These are phyloP conservation scores for Coboldia fuscipes DNA, from an alignment of 1,140 invertebrate genomes.

Conservation along the genomic window DNA sequence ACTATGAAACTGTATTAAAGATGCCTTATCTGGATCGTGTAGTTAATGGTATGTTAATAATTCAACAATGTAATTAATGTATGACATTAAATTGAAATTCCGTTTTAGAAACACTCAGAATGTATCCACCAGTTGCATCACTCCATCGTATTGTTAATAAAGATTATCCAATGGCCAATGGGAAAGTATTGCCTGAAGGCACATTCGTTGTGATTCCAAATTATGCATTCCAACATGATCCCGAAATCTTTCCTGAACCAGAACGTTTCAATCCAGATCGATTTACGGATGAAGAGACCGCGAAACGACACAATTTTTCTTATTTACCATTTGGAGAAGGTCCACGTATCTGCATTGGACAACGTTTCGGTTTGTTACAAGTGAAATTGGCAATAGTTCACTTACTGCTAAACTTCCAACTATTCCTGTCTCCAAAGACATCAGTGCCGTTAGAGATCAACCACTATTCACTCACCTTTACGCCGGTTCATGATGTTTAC, in stretches of 20 bases:
- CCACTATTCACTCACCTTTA: not conserved
- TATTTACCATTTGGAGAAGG: constrained; percentile 45
- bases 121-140: constrained; percentile 7
- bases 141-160: constrained; percentile 20
- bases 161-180: constrained; percentile 22
- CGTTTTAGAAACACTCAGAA: constrained; percentile 16
- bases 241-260: constrained; percentile 26
- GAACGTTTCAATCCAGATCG: constrained; percentile 30
- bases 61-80: not conserved
- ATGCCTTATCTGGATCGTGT: constrained; percentile 20
- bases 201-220: constrained; percentile 28
- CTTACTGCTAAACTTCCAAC: constrained; percentile 17
- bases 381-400: constrained; percentile 20
- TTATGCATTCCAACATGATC: constrained; percentile 29
- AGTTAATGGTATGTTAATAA: constrained; percentile 15
- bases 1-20: constrained; percentile 22
- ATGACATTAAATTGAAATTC: not conserved
- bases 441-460: constrained; percentile 1
- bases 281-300: constrained; percentile 22
- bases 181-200: constrained; percentile 21
- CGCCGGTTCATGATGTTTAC: not conserved
- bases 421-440: constrained; percentile 1
- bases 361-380: constrained; percentile 21
- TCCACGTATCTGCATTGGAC: constrained; percentile 38
- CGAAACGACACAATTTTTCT: constrained; percentile 21